Percentiles rank a stretch among this genome's conserved stretches.
phyloP scores from a whole-genome alignment of 2,113 vertebrate genomes.

The Chamaea fasciata region DNA sequence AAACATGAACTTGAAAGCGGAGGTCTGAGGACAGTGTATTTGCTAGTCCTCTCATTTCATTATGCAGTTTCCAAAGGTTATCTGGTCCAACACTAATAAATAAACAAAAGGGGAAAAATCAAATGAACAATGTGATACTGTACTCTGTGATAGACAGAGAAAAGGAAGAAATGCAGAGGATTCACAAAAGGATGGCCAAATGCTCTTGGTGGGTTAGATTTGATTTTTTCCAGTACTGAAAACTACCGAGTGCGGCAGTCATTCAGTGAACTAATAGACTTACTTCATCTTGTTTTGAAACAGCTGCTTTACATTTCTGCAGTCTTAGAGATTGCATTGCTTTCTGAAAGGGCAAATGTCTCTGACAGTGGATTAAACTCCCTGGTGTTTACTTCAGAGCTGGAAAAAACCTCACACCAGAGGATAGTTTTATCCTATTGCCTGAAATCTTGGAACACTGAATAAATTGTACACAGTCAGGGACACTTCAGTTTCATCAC shows the following conservation, averaged over 20 bases:
- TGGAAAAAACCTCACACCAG: background rate
- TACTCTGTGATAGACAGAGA: background rate
- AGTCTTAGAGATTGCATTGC: background rate
- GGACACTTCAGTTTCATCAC: background rate
- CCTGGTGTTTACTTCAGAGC: background rate
- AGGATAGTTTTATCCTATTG: background rate
- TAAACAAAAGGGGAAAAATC: background rate
- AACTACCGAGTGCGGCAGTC: background rate
- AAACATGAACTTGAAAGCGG: background rate
- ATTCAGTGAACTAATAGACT: background rate
- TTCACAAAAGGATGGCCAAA: background rate
- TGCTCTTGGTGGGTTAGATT: background rate
- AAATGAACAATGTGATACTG: background rate
- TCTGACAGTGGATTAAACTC: background rate
- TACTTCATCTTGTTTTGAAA: background rate
- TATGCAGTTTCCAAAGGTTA: background rate
- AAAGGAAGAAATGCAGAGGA: background rate
- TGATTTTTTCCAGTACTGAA: background rate
- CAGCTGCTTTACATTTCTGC: constrained; percentile 12
- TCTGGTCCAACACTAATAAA: background rate
- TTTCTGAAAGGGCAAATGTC: background rate
- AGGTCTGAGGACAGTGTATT: background rate
- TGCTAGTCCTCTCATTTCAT: background rate
- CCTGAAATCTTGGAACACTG: background rate
- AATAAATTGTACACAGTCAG: background rate